Evolutionary conservation across 2,888 invertebrate species (phyloP).

Genomic region (Caenorhabditis wallacei): DNA sequence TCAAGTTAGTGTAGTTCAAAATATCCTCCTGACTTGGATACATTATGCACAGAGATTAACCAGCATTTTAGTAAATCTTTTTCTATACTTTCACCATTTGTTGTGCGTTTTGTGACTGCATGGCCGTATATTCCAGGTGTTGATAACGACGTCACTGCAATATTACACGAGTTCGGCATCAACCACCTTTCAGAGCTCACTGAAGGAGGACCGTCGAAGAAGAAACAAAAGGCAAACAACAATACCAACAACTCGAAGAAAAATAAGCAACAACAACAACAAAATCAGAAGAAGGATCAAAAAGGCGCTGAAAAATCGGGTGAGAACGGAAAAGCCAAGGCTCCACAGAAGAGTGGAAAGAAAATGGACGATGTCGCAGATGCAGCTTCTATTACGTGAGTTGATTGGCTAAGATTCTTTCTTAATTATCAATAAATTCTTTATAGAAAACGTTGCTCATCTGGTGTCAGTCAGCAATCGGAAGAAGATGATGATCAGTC

Average conservation of each 20-base stretch:
- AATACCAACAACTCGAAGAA: conserved; percentile 16
- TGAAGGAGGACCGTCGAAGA: conserved; percentile 8
- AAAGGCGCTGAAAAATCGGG: conserved; percentile 1
- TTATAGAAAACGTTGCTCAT: conserved; percentile 57
- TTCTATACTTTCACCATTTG: neutral
- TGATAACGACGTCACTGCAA: neutral
- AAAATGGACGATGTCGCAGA: conserved; percentile 51
- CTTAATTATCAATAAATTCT: neutral
- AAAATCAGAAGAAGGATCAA: conserved; percentile 19
- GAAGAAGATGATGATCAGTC: conserved; percentile 64
- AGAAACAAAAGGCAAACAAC: conserved; percentile 21
- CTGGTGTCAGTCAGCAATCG: conserved; percentile 48
- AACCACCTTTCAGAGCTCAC: conserved; percentile 10
- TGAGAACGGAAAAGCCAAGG: conserved; percentile 4
- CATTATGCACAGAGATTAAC: too few species aligned
- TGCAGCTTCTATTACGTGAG: conserved; percentile 56
- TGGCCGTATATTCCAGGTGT: conserved; percentile 30
- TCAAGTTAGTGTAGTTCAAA: too few species aligned
- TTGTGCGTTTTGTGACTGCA: conserved; percentile 32
- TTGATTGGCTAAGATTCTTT: conserved; percentile 1
- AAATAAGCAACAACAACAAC: neutral
- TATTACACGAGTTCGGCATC: conserved; percentile 28
- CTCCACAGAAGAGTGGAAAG: conserved; percentile 17
- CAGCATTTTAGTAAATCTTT: neutral
- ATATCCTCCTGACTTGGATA: too few species aligned